Evolutionary conservation across 2,113 vertebrate species (phyloP).

Genomic region (Pluvialis apricaria): DNA sequence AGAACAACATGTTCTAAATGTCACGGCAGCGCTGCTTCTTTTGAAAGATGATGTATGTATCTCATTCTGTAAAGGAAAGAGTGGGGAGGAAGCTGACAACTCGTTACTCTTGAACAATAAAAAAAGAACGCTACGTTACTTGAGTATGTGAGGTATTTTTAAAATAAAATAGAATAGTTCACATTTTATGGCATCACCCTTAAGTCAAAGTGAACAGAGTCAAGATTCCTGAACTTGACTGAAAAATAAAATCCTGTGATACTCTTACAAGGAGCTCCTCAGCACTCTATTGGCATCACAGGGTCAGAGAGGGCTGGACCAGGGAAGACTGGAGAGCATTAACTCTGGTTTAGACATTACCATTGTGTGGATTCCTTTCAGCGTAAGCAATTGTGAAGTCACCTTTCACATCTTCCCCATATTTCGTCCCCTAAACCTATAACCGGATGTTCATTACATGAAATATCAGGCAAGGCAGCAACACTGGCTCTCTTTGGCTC

Average conservation of each 20-base stretch:
- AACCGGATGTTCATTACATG: background rate
- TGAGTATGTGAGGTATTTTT: background rate
- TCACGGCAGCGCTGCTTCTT: background rate
- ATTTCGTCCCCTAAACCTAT: background rate
- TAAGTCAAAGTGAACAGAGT: background rate
- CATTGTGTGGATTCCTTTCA: background rate
- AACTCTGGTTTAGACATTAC: background rate
- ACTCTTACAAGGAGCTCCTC: background rate
- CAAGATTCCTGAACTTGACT: background rate
- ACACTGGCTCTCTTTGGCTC: background rate
- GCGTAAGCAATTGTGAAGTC: background rate
- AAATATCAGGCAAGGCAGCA: background rate
- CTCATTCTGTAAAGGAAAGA: background rate
- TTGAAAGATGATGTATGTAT: background rate
- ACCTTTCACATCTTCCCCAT: background rate
- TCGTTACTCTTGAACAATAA: slow-evolving; percentile 11
- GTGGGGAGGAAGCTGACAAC: slow-evolving; percentile 3
- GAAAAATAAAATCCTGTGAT: background rate
- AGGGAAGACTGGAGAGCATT: background rate
- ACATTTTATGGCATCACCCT: background rate
- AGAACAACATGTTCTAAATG: slow-evolving; percentile 27
- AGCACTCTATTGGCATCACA: background rate
- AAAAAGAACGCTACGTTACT: background rate
- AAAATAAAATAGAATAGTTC: background rate
- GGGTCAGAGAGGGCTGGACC: background rate